A percentile compares a stretch with the other conserved stretches of the same genome.
phyloP scores from a whole-genome alignment of 2,888 invertebrate genomes.

The Dilophus febrilis region DNA sequence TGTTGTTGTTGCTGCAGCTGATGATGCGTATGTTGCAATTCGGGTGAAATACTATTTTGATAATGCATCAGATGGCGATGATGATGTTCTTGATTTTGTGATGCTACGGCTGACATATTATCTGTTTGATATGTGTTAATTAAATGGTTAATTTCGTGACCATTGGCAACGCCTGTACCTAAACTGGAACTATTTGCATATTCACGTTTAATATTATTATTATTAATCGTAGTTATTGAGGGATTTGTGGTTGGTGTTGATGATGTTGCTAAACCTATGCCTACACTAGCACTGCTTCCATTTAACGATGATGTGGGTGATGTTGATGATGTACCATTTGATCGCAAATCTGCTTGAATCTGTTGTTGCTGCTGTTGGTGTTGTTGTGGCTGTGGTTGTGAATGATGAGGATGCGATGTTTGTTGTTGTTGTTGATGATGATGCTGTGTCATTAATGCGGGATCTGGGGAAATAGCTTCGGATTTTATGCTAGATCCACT shows the following conservation, averaged over 20 bases:
- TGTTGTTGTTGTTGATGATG: constrained; percentile 36
- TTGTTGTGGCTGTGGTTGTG: constrained; percentile 35
- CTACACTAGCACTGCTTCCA: too few relatives aligned
- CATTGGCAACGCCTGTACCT: constrained; percentile 32
- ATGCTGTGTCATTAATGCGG: constrained; percentile 30
- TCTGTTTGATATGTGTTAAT: constrained; percentile 54
- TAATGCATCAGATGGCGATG: constrained; percentile 30
- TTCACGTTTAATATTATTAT: constrained; percentile 47
- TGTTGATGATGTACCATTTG: constrained; percentile 9
- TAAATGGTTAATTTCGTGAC: constrained; percentile 44
- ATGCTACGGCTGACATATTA: constrained; percentile 39
- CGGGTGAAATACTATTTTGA: constrained; percentile 26
- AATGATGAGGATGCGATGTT: constrained; percentile 30
- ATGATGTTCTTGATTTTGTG: constrained; percentile 23
- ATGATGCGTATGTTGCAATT: constrained; percentile 25
- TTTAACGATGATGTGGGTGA: constrained; percentile 15
- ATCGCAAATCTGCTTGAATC: constrained; percentile 26
- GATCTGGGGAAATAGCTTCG: constrained; percentile 70
- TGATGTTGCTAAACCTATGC: constrained; percentile 7
- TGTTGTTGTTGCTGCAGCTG: constrained; percentile 26
- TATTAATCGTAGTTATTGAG: too few relatives aligned
- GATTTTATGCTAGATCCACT: constrained; percentile 80
- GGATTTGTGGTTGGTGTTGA: constrained; percentile 32
- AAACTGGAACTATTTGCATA: constrained; percentile 35
- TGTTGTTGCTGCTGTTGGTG: constrained; percentile 28